A percentile compares a stretch with the other conserved stretches of the same genome.
Conservation (phyloP, 2,888 invertebrate species). For the Caenorhabditis sp. region DNA sequence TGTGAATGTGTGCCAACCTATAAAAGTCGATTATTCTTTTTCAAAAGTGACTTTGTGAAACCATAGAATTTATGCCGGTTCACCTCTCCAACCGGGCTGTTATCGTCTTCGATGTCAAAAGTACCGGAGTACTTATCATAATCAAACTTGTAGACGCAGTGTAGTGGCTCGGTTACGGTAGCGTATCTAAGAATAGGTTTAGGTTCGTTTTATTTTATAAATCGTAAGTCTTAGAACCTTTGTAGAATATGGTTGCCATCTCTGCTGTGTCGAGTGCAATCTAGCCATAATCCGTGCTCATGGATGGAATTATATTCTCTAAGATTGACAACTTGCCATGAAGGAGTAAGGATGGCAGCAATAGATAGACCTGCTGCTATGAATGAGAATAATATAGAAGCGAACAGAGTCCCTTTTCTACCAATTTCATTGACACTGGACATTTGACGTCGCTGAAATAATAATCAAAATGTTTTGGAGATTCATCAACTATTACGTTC, state of each 20-base stretch:
- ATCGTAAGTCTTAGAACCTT: constrained; percentile 55
- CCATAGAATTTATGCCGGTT: constrained; percentile 78
- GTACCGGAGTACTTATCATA: constrained; percentile 79
- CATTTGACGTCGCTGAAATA: constrained; percentile 65
- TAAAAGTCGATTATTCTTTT: no score
- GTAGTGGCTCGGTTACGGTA: constrained; percentile 76
- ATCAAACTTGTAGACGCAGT: constrained; percentile 78
- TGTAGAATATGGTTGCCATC: constrained; percentile 76
- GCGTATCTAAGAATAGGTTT: constrained; percentile 67
- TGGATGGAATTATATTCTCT: constrained; percentile 78
- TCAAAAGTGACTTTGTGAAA: constrained; percentile 30
- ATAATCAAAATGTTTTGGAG: no score
- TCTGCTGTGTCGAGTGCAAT: constrained; percentile 76
- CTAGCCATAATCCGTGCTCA: constrained; percentile 78
- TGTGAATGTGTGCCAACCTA: constrained; percentile 78
- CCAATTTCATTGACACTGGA: constrained; percentile 59
- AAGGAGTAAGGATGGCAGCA: constrained; percentile 77
- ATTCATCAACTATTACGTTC: no score
- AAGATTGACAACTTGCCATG: constrained; percentile 78
- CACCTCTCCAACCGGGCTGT: constrained; percentile 78
- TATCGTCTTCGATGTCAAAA: constrained; percentile 78
- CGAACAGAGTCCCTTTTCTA: constrained; percentile 70
- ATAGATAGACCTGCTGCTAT: constrained; percentile 77
- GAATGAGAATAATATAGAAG: constrained; percentile 70
- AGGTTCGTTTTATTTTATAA: neutral